Base-by-base conservation (phyloP, 1,140 invertebrate species). In the Drosophila kohkoa region DNA sequence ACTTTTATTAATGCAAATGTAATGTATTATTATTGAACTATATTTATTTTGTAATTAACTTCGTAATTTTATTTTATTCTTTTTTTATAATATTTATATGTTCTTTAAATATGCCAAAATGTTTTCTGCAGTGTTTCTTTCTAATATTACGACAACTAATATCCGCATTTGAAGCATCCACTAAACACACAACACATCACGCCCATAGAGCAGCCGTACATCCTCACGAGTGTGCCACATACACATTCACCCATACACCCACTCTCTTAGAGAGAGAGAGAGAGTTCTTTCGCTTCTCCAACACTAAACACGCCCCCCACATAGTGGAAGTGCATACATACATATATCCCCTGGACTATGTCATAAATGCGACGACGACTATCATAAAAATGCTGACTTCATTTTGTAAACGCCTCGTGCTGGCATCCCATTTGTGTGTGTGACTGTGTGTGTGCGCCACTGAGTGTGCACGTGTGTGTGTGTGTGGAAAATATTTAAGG, bases 351-450 rank as follows among this genome's bases (percentile, higher is more conserved):
- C 59, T 72, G 74, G 66, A 79, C 76, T 75, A 66, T 66, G 76
- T 73, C 73, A 75, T 78, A 78, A 78, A 78, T 71, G 76, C 72
- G 76, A 70, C 76, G 76, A 75, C 76, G 55, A 78, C 72, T 78
- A 78, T 78, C 76, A 78, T 79, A 79, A 79, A 79, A 79, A 71
- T 75, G 76, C 76, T 79, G 76, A 79, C 73, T 79, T 79, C 76
- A 79, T 79, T 79, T 75, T 75, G 76, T 71, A 75, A 75, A 79
- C 76, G 76, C 73, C 76, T 79, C 63, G 59, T 70, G 62, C 43
- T 54, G 59, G 60, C 72, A 69, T 69, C 46, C 32, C 49, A 68
- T 48, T 38, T 58, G 16, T 28, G 32, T 46, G 41, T 58, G 43
- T 15, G 43, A 41, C 28, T 49, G 10, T 57, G 16, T 13, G 30